Conservation (phyloP, 2,113 vertebrate genomes). For the Solenodon paradoxus region DNA sequence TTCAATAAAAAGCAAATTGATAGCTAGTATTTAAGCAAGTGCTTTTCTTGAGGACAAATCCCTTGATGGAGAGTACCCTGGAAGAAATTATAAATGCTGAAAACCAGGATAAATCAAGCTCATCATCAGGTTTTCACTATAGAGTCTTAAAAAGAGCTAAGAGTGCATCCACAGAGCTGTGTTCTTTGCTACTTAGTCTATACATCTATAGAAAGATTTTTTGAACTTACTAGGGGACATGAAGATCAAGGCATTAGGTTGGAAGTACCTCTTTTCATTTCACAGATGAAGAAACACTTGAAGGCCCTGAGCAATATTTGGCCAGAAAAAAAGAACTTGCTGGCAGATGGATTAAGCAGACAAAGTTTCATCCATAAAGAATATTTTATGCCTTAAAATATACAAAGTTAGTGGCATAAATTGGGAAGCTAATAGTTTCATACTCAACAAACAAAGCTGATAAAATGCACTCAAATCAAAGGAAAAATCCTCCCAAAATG, state of each 20-base stretch:
- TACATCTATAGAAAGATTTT: constrained; percentile 50
- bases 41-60: background rate
- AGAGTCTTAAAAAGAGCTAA: background rate
- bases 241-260: constrained; percentile 73
- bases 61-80: background rate
- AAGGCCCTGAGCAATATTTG: constrained; percentile 77
- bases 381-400: constrained; percentile 67
- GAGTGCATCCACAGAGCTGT: background rate
- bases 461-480: background rate
- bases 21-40: background rate
- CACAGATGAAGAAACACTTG: constrained; percentile 78
- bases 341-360: constrained; percentile 76
- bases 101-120: background rate
- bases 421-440: constrained; percentile 26
- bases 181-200: constrained; percentile 3
- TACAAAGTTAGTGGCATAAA: constrained; percentile 62
- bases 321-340: constrained; percentile 67
- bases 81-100: background rate
- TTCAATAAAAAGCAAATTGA: background rate
- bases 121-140: background rate
- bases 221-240: constrained; percentile 68
- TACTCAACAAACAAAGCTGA: background rate
- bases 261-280: constrained; percentile 78
- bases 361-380: constrained; percentile 72
- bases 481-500: background rate